Conservation (phyloP, 2,113 vertebrate species). For the Origma solitaria region DNA sequence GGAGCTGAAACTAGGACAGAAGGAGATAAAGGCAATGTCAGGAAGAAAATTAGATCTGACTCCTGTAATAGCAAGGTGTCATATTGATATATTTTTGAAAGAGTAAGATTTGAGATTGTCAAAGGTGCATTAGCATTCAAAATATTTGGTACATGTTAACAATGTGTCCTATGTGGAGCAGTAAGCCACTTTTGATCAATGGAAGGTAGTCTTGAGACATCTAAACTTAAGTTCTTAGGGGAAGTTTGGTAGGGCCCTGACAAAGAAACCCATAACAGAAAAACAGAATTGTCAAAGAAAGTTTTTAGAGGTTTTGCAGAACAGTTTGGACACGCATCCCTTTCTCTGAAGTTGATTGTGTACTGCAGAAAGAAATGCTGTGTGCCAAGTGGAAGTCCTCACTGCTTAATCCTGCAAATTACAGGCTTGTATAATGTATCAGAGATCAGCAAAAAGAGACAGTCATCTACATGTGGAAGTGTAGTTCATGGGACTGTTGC, state of each 20-base stretch:
- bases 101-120: not conserved
- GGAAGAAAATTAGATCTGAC: not conserved
- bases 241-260: not conserved
- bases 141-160: not conserved
- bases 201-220: not conserved
- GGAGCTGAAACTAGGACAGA: not conserved
- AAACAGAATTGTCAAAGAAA: not conserved
- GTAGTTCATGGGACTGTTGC: not conserved
- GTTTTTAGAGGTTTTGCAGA: not conserved
- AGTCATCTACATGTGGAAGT: too few species aligned
- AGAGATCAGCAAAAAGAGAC: not conserved
- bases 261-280: not conserved
- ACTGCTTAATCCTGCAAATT: not conserved
- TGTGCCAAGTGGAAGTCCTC: not conserved
- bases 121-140: not conserved
- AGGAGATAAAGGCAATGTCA: not conserved
- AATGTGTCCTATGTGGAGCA: not conserved
- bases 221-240: too few species aligned
- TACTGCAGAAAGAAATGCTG: not conserved
- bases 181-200: not conserved
- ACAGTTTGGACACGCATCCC: fast-evolving
- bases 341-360: fast-evolving
- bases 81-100: not conserved
- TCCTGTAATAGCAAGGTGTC: not conserved
- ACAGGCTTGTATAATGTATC: fast-evolving